Base-by-base conservation (phyloP, 2,113 vertebrate genomes). In the Catharus fuscescens region DNA sequence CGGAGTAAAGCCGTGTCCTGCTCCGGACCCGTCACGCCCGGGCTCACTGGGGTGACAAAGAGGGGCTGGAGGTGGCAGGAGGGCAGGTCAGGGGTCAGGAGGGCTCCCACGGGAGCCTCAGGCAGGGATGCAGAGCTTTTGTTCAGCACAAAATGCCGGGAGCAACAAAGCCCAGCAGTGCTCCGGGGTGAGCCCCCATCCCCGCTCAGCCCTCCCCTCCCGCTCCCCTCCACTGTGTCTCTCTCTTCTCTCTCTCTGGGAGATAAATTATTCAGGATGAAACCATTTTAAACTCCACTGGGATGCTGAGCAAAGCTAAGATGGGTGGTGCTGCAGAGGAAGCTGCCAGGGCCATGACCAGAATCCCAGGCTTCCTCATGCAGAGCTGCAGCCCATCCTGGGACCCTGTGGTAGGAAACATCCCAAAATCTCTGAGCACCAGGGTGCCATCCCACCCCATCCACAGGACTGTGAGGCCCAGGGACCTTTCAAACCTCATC, bases 261-360 rank as follows among this genome's bases (percentile, higher is more conserved):
- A 78, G 81, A 93, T 95, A 76, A 95, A 97, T 97, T 94, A 96
- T 97, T 97, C 96, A 97, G 95, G 72, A 93, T 86, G 85, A 95
- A 96, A 96, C 95, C 95, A 95, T 94, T 95, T 94, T 93, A 64
- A 93, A 93, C 92, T 82, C 81, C 72, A 70, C 12, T 71, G 93
- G 93, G 95, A 95, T 93, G 95, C 87, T 60, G 92, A 95, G 93
- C 90, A n/a, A 64, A 79, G 90, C 92, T 91, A 88, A 95, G 92
- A 96, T 93, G 95, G 95, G 95, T 92, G 95, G 89, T 96, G 94
- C 93, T 48, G 83, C 91, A 77, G 84, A 88, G 84, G 90, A 88
- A 70, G 72, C 89, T 57, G 80, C 7, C 31, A 50, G 86, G 91
- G 82, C 72, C 86, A 11, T 1, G 6, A 85, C 66, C 74, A 90